Evolutionary conservation across 2,797 vertebrate genomes (phyloP), one percentile per base, ranked within the genome.

Genomic region (Platalea minor): DNA sequence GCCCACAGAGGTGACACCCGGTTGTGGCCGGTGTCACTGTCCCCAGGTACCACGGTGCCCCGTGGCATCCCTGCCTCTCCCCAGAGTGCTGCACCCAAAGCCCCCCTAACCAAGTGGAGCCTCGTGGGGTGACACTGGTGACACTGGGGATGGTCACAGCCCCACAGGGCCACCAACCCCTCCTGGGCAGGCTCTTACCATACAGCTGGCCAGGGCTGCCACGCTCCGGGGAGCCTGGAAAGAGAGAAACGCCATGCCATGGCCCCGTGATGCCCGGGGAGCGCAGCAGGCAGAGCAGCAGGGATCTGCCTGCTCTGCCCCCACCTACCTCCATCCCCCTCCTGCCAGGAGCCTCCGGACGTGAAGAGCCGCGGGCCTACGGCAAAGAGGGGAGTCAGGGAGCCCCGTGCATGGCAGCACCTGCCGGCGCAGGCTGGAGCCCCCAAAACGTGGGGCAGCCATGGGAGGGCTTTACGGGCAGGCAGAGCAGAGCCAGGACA

Each of bases 331-430:
- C 50, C 25, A 1, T 90, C 75, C 8, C 15, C 78, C 29, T 96
- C 96, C 88, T 85, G 94, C 96, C 96, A 97, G 59, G 91, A 96
- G 51, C 88, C 74, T 85, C 78, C 95, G 1, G 88, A 96, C 17
- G 73, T 1, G 7, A 96, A 97, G 67, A 95, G 95, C 48, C 39
- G 76, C 0, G 96, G 96, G 25, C 96, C 96, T 96, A 82, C 4
- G 1, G 59, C 67, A 80, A 76, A 74, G 70, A 1, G 46, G 28
- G 31, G 25, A 10, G 14, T 88, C 59, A 91, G 63, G 51, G 41
- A 85, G 14, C 50, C 28, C 33, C 8, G 0, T 5, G 29, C 1
- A 4, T 7, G 6, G 43, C 64, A 78, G 67, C 60, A 50, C 2
- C 31, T 74, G 48, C 59, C 10, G 7, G 31, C 18, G 8, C 2